These are phyloP conservation scores for Nesogale talazaci DNA, from an alignment of 2,113 vertebrate species.

Conservation along the genomic window DNA sequence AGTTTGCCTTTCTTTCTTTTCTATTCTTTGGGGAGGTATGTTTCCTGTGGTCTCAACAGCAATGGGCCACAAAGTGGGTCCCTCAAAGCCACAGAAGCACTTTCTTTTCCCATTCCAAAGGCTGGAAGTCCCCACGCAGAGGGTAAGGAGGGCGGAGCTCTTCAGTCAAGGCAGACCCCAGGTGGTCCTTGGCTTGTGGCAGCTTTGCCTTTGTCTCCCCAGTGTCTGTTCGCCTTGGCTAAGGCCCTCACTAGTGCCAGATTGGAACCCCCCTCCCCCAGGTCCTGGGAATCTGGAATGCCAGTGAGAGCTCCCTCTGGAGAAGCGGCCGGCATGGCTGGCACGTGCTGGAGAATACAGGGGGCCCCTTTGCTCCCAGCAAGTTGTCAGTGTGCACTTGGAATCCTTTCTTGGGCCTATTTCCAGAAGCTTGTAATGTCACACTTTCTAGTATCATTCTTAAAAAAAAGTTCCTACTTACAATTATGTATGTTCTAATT, in stretches of 20 bases:
- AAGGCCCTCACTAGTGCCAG: not conserved
- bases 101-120: too few species aligned
- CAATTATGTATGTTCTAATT: slow-evolving; percentile 86
- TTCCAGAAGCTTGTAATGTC: slow-evolving; percentile 73
- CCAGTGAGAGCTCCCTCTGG: not conserved
- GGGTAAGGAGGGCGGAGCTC: too few species aligned
- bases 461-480: slow-evolving; percentile 68
- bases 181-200: not conserved
- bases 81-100: too few species aligned
- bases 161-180: not conserved
- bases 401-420: slow-evolving; percentile 36
- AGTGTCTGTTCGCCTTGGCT: not conserved
- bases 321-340: not conserved
- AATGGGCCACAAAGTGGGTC: too few species aligned
- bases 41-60: too few species aligned
- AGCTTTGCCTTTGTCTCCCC: not conserved
- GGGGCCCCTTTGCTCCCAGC: slow-evolving; percentile 1
- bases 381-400: slow-evolving; percentile 4
- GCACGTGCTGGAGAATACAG: not conserved
- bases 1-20: too few species aligned
- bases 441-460: slow-evolving; percentile 81
- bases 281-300: not conserved
- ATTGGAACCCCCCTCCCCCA: too few species aligned
- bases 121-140: too few species aligned
- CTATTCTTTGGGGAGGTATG: too few species aligned